These are phyloP conservation scores for Holothuria glaberrima DNA, from an alignment of 35 echinoderm and acorn worm genomes.

Conservation along the genomic window DNA sequence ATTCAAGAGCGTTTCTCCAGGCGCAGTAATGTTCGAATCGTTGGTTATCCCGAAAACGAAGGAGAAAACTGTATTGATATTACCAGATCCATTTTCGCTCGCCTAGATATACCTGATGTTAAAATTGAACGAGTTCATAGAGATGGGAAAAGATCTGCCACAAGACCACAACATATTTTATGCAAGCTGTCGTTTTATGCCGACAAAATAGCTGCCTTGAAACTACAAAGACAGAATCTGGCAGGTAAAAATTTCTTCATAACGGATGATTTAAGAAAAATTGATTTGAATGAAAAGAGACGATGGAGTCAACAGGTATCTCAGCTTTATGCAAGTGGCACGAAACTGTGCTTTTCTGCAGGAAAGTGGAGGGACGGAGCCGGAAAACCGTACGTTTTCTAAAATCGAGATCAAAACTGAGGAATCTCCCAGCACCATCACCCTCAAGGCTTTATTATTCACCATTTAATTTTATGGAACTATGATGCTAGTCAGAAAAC, in stretches of 20 bases:
- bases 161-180: not conserved
- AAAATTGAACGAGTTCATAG: no score
- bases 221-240: not conserved
- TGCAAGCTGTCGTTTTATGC: not conserved
- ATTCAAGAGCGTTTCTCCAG: not conserved
- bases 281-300: constrained; percentile 15
- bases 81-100: not conserved
- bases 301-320: not conserved
- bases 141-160: not conserved
- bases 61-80: not conserved
- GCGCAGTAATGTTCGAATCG: constrained; percentile 9
- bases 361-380: constrained; percentile 8
- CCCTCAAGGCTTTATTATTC: no score
- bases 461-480: no score
- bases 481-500: no score
- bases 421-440: no score
- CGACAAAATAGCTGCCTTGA: constrained; percentile 23
- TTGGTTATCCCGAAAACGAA: not conserved
- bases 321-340: not conserved
- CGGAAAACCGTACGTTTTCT: not conserved
- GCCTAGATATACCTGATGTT: constrained; percentile 4
- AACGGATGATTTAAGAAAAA: not conserved
- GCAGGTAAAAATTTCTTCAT: not conserved
- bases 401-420: no score
- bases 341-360: not conserved